Percentiles rank a stretch among this genome's conserved stretches.
phyloP scores from a whole-genome alignment of 2,888 invertebrate genomes.

The Argyra leucocephala region DNA sequence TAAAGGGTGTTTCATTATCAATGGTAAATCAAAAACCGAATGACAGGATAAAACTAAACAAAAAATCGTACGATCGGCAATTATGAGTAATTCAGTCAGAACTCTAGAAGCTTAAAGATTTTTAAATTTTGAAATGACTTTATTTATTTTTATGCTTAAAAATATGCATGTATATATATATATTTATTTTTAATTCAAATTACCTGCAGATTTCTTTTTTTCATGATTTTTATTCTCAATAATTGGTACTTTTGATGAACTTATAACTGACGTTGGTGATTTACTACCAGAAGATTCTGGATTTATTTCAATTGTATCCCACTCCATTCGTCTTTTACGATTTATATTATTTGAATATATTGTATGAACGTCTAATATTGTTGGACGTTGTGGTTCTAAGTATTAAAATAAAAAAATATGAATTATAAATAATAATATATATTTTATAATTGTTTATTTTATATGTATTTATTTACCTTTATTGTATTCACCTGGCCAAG shows the following conservation, averaged over 20 bases:
- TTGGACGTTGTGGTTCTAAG: constrained; percentile 34
- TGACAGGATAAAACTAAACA: too few species aligned
- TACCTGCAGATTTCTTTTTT: constrained; percentile 22
- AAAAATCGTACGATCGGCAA: too few species aligned
- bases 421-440: background rate
- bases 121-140: too few species aligned
- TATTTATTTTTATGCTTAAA: too few species aligned
- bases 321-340: constrained; percentile 45
- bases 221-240: constrained; percentile 20
- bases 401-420: background rate
- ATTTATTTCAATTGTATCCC: constrained; percentile 42
- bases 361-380: constrained; percentile 41
- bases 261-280: background rate
- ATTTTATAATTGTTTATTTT: background rate
- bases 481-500: constrained; percentile 40
- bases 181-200: too few species aligned
- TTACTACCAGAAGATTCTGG: constrained; percentile 24
- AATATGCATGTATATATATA: too few species aligned
- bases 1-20: too few species aligned
- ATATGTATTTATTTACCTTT: constrained; percentile 21
- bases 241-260: constrained; percentile 23
- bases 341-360: constrained; percentile 36
- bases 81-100: too few species aligned
- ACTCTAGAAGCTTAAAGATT: too few species aligned
- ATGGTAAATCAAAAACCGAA: too few species aligned